Evolutionary conservation across 1,140 invertebrate genomes (phyloP).

Genomic region (Drosophila nannoptera): DNA sequence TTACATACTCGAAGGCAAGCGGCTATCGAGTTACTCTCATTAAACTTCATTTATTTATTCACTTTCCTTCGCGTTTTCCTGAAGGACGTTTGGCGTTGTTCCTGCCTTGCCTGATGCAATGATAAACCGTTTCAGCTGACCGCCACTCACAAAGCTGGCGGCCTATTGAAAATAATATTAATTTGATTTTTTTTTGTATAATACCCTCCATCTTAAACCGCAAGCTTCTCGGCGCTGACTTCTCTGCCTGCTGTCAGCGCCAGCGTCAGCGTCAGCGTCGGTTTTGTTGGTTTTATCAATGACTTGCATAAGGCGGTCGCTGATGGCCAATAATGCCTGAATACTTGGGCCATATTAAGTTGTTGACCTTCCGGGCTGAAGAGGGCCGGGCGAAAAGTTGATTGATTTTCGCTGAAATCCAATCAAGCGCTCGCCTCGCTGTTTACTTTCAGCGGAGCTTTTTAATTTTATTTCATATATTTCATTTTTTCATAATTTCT

Average conservation of each 20-base stretch:
- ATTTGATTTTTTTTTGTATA: conserved; percentile 5
- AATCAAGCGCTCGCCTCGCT: conserved; percentile 26
- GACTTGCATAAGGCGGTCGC: conserved; percentile 30
- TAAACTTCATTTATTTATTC: no score
- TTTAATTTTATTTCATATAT: conserved; percentile 17
- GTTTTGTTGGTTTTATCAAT: conserved; percentile 9
- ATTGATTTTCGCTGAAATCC: conserved; percentile 44
- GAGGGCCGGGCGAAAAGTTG: conserved; percentile 30
- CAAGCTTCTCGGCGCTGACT: no score
- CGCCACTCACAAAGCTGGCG: not conserved
- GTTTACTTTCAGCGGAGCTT: conserved; percentile 33
- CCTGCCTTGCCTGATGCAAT: not conserved
- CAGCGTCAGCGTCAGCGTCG: no score
- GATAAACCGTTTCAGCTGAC: not conserved
- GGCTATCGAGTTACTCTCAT: no score
- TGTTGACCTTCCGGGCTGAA: conserved; percentile 28
- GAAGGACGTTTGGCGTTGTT: not conserved
- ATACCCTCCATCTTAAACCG: not conserved
- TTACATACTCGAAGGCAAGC: no score
- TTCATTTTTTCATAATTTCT: conserved; percentile 25
- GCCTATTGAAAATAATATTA: not conserved
- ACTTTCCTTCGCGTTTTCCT: no score
- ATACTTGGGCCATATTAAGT: conserved; percentile 27
- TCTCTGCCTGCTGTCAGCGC: no score
- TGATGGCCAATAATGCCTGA: conserved; percentile 19